Percentiles rank a stretch among this genome's conserved stretches.
These are phyloP conservation scores for Phaetusa simplex DNA, from an alignment of 2,113 vertebrate genomes.

Conservation along the genomic window DNA sequence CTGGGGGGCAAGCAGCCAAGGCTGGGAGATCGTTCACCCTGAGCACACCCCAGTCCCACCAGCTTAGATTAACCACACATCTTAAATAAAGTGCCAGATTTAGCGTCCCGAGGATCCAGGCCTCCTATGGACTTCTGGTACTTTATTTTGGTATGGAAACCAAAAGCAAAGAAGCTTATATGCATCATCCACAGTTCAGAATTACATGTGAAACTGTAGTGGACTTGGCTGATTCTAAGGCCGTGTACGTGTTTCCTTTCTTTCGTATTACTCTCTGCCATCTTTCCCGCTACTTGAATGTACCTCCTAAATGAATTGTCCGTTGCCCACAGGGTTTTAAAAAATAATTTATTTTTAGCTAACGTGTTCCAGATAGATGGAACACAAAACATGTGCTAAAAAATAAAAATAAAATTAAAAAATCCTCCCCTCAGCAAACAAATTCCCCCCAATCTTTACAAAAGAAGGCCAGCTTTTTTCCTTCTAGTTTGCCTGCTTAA, in stretches of 20 bases:
- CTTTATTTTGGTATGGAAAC: background rate
- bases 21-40: accelerated
- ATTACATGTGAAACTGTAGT: background rate
- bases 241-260: background rate
- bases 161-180: background rate
- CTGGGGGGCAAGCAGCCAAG: background rate
- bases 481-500: background rate
- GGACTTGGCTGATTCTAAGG: background rate
- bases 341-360: constrained; percentile 81
- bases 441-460: background rate
- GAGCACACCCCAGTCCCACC: background rate
- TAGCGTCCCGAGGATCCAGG: background rate
- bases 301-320: background rate
- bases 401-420: background rate
- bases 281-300: background rate
- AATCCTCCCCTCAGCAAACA: background rate
- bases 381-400: constrained; percentile 19
- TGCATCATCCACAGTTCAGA: background rate
- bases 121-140: background rate
- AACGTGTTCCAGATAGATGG: constrained; percentile 75
- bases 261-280: background rate
- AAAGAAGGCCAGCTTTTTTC: background rate
- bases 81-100: background rate
- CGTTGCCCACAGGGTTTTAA: constrained; percentile 53
- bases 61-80: background rate